Evolutionary conservation across 2,113 vertebrate species (phyloP).

Genomic region (Pseudonaja textilis): DNA sequence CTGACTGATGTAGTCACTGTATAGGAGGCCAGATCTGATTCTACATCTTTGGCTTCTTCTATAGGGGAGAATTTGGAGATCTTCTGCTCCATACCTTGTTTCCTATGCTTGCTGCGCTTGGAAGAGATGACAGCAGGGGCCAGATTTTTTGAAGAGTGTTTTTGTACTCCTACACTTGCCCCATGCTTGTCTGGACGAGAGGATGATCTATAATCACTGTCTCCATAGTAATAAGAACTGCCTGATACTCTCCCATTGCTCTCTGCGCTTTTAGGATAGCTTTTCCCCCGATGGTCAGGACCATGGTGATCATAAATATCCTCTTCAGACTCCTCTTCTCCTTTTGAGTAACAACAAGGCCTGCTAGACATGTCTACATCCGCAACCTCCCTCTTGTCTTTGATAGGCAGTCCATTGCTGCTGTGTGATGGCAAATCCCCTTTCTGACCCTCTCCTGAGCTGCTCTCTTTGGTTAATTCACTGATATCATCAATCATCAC

Average conservation of each 20-base stretch:
- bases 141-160: conserved; percentile 88
- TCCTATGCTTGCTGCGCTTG: conserved; percentile 96
- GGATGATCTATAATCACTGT: conserved; percentile 85
- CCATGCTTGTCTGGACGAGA: conserved; percentile 77
- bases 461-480: conserved; percentile 92
- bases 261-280: conserved; percentile 78
- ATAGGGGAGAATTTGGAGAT: conserved; percentile 98
- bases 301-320: conserved; percentile 90
- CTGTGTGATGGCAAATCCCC: conserved; percentile 70
- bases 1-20: conserved; percentile 79
- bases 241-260: conserved; percentile 80
- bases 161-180: conserved; percentile 75
- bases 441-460: conserved; percentile 80
- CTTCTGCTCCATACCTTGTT: conserved; percentile 97
- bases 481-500: conserved; percentile 99
- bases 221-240: conserved; percentile 79
- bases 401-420: conserved; percentile 73
- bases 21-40: conserved; percentile 92
- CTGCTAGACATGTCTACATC: conserved; percentile 73
- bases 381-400: conserved; percentile 70
- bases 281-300: conserved; percentile 75
- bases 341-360: conserved; percentile 82
- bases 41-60: conserved; percentile 96
- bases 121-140: conserved; percentile 89
- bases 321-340: conserved; percentile 93